These are phyloP conservation scores for Macroglossus sobrinus DNA, from an alignment of 2,113 vertebrate genomes.

Conservation along the genomic window DNA sequence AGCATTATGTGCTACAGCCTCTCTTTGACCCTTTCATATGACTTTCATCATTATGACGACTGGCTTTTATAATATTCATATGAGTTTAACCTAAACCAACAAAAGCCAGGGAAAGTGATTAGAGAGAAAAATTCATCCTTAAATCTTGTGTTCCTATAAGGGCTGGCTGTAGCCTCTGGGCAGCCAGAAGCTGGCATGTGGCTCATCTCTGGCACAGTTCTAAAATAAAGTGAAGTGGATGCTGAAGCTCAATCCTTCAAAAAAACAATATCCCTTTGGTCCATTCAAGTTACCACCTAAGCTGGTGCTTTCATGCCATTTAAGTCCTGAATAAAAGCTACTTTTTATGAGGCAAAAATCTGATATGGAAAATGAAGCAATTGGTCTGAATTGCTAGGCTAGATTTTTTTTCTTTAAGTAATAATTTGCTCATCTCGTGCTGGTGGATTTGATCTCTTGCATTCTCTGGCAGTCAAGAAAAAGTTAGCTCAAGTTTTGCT, in stretches of 20 bases:
- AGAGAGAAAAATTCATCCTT: conserved; percentile 55
- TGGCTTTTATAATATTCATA: conserved; percentile 44
- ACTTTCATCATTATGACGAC: background rate
- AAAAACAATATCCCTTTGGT: conserved; percentile 9
- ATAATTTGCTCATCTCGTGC: conserved; percentile 24
- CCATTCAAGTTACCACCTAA: conserved; percentile 55
- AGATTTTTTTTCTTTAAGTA: background rate
- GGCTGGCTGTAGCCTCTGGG: background rate
- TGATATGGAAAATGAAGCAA: conserved; percentile 31
- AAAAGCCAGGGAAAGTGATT: conserved; percentile 48
- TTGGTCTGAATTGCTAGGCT: conserved; percentile 44
- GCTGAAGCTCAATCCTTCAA: background rate
- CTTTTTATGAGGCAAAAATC: conserved; percentile 49
- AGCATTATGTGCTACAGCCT: background rate
- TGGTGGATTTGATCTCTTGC: conserved; percentile 75
- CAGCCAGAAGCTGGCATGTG: background rate
- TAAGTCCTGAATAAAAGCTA: conserved; percentile 40
- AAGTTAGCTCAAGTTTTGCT: conserved; percentile 91
- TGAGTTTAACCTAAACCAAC: conserved; percentile 43
- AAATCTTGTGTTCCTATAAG: background rate
- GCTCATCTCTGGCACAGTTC: conserved; percentile 24
- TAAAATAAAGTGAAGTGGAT: conserved; percentile 45
- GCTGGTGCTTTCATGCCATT: conserved; percentile 12
- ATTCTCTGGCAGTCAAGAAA: conserved; percentile 79
- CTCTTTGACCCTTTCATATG: background rate